Evolutionary conservation across 2,113 vertebrate species (phyloP).

Genomic region (Pseudorhombus dupliciocellatus): DNA sequence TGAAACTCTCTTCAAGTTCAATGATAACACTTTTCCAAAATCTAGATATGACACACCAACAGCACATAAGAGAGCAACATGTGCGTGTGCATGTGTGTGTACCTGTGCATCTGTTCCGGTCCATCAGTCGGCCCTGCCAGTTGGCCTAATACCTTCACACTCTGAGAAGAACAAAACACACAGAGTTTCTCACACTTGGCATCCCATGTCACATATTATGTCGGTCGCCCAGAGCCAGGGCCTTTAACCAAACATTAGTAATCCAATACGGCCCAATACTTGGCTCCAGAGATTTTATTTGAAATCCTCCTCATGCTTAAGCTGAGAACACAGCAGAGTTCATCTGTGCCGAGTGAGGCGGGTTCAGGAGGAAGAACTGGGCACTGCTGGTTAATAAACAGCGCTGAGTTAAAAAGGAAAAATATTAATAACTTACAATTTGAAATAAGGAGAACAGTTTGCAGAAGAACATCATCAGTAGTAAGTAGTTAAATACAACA

Average conservation of each 20-base stretch:
- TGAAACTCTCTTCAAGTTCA: neutral
- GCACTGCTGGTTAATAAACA: too few relatives aligned
- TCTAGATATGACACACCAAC: neutral
- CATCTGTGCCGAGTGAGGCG: conserved; percentile 42
- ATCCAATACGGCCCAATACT: conserved; percentile 51
- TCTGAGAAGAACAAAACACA: conserved; percentile 72
- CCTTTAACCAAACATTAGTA: conserved; percentile 52
- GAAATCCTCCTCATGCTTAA: conserved; percentile 34
- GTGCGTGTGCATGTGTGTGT: conserved; percentile 72
- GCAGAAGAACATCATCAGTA: too few relatives aligned
- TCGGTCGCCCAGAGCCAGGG: conserved; percentile 46
- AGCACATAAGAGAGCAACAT: neutral
- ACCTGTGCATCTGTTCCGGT: conserved; percentile 92
- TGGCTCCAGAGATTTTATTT: conserved; percentile 29
- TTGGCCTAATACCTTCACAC: conserved; percentile 87
- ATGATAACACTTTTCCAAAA: neutral
- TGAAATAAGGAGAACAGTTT: too few relatives aligned
- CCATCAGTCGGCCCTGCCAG: conserved; percentile 84
- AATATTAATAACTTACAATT: too few relatives aligned
- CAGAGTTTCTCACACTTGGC: conserved; percentile 65
- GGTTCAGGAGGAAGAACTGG: neutral
- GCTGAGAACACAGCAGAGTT: conserved; percentile 19
- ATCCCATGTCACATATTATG: conserved; percentile 65
- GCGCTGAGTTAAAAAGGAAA: too few relatives aligned
- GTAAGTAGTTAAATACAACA: too few relatives aligned